Percentiles rank a stretch among this genome's conserved stretches.
Conservation (phyloP, 2,113 vertebrate species). For the Eptesicus fuscus region DNA sequence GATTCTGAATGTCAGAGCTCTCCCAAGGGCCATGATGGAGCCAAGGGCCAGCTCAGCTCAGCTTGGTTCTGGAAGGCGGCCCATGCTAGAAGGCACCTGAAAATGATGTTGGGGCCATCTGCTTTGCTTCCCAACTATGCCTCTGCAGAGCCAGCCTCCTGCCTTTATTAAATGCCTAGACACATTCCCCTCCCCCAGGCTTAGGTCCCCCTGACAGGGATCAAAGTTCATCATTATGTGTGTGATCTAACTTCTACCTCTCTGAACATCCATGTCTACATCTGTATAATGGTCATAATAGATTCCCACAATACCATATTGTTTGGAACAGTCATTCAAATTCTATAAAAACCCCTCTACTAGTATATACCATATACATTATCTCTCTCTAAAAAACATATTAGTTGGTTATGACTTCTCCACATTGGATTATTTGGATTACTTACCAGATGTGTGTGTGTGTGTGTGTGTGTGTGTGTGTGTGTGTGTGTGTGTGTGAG, state of each 20-base stretch:
- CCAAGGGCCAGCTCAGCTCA: not conserved
- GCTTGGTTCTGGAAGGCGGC: not conserved
- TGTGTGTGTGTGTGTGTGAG: not conserved
- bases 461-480: not conserved
- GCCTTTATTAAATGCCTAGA: not conserved
- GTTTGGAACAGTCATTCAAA: not conserved
- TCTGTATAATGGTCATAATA: not conserved
- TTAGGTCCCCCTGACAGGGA: not conserved
- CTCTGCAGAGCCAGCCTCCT: not conserved
- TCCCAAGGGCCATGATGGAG: not conserved
- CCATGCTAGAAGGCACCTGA: not conserved
- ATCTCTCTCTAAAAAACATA: not conserved
- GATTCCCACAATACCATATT: no score
- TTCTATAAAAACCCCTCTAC: not conserved
- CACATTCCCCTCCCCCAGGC: not conserved
- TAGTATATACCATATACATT: no score
- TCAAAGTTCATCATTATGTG: not conserved
- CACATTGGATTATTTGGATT: not conserved
- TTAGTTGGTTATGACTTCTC: not conserved
- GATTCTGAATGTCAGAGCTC: not conserved
- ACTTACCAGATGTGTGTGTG: not conserved
- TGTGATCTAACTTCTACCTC: not conserved
- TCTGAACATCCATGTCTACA: not conserved
- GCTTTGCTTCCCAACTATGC: not conserved
- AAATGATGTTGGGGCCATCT: not conserved